Evolutionary conservation across 2,797 vertebrate genomes (phyloP).

Genomic region (Anisognathus igniventris): DNA sequence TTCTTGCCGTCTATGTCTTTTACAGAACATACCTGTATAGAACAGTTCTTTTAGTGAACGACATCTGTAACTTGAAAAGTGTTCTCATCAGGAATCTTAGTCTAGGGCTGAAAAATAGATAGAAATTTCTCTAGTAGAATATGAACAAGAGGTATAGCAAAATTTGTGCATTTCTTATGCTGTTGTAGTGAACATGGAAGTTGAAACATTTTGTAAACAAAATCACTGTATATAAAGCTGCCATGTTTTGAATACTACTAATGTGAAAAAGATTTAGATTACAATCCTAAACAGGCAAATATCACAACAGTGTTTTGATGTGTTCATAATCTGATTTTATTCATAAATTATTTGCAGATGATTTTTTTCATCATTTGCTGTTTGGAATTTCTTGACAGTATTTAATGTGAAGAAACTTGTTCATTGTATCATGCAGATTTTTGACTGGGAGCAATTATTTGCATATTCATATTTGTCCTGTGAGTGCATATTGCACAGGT

Average conservation of each 20-base stretch:
- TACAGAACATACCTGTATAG: background rate
- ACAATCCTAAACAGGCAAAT: background rate
- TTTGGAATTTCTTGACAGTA: background rate
- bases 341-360: background rate
- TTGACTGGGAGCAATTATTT: background rate
- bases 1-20: background rate
- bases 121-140: background rate
- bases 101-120: background rate
- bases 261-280: too few species aligned
- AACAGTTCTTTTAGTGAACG: background rate
- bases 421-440: background rate
- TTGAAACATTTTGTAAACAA: background rate
- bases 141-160: background rate
- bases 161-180: background rate
- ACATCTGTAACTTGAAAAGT: background rate
- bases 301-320: background rate
- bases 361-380: background rate
- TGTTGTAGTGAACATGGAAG: fast-evolving
- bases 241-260: background rate
- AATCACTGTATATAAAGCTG: background rate
- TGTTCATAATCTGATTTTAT: background rate
- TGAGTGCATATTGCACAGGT: background rate
- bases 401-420: background rate
- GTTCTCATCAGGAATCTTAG: background rate
- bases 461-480: background rate